Evolutionary conservation across 92 coral and sea anemone genomes (phyloP), one percentile per base, ranked within the genome.

Genomic region (Paramuricea clavata): DNA sequence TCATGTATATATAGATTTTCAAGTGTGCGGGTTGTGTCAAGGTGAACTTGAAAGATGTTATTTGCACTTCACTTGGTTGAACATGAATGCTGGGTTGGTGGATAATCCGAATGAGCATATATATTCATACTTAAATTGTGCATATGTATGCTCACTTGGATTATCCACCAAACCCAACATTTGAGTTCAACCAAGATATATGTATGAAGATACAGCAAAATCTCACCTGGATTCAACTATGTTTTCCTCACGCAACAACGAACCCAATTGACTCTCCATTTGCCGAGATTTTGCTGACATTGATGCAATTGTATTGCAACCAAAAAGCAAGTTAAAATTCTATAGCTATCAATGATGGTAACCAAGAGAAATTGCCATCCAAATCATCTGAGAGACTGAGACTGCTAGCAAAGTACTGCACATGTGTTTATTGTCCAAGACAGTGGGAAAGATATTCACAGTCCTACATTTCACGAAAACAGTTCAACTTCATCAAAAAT

Each of bases 231-330:
- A 26, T 49, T 76, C 67, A 12, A 34, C 32, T 52, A 60, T 30
- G 39, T 76, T 76, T 60, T 30, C 82, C 25, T 76, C 82, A 35
- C 13, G 49, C 69, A 54, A n/a, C 68, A 56, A 33, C 49, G 64
- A 76, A 50, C 12, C 22, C 32, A 44, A 21, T 23, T 23, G 42
- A 21, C 62, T 43, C 34, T 74, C 82, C 47, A 2, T 47, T 12
- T 30, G 69, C 43, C 35, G 50, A 32, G 82, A 35, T 54, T 76
- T 30, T 76, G 82, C 25, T 22, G 39, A 15, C 36, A 60, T 52
- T 33, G 67, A 50, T 22, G 30, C 52, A 27, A 36, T 42, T 47
- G 47, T 50, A 12, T 49, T 76, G 39, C 41, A 74, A 74, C 61
- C 65, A 76, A 23, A 44, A 30, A 23, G n/a, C 57, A 74, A 25